phyloP scores from a whole-genome alignment of 1,140 invertebrate species.

The Batillaria attramentaria region DNA sequence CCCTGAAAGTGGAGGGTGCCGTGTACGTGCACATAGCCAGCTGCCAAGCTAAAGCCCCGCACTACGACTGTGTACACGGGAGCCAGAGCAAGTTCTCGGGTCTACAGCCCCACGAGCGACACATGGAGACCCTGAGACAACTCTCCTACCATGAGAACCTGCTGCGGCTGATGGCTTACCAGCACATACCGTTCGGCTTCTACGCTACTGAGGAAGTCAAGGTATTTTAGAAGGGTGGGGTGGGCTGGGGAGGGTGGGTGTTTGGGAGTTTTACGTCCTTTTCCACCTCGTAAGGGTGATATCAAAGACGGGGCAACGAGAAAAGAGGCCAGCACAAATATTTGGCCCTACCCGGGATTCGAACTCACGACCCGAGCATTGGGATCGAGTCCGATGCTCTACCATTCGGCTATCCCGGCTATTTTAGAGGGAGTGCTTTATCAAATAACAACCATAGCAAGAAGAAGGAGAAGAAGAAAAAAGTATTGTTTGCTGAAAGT shows the following conservation, averaged over 20 bases:
- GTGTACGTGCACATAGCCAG: background rate
- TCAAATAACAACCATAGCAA: too few relatives aligned
- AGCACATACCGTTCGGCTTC: slow-evolving; percentile 10
- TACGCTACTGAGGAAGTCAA: slow-evolving; percentile 24
- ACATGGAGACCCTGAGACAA: slow-evolving; percentile 17
- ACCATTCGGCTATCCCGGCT: background rate
- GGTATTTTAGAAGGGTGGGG: background rate
- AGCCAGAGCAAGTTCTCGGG: background rate
- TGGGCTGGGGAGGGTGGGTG: too few relatives aligned
- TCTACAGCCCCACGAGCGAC: background rate
- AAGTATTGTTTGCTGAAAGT: too few relatives aligned
- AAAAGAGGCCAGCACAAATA: background rate
- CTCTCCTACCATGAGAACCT: background rate
- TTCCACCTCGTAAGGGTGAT: background rate
- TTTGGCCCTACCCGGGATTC: background rate
- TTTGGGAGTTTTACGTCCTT: background rate
- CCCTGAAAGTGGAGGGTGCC: background rate
- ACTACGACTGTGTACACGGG: background rate
- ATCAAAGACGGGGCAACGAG: background rate
- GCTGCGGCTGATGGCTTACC: slow-evolving; percentile 17
- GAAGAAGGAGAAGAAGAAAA: too few relatives aligned
- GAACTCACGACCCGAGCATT: background rate
- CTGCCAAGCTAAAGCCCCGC: background rate
- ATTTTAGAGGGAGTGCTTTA: too few relatives aligned
- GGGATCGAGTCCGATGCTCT: background rate